Conservation (phyloP, 2,888 invertebrate species). For the Branchipolynoe longqiensis region DNA sequence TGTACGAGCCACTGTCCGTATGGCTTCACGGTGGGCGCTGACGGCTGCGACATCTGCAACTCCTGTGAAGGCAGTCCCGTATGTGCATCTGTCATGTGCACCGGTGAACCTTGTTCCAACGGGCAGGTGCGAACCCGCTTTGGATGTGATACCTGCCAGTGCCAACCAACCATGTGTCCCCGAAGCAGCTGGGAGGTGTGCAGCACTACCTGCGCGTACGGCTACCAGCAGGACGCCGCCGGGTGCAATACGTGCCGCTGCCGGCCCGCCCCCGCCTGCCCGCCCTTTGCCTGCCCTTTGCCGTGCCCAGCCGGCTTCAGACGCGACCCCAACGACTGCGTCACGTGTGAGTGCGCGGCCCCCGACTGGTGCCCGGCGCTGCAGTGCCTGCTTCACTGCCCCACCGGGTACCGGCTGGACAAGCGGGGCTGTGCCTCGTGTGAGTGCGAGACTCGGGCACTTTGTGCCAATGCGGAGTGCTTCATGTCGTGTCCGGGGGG, state of each 20-base stretch:
- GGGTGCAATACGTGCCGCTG: conserved; percentile 55
- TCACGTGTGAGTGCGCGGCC: conserved; percentile 28
- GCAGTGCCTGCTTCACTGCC: conserved; percentile 8
- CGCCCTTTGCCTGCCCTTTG: conserved; percentile 42
- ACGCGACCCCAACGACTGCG: conserved; percentile 50
- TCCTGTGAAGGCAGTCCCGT: background rate
- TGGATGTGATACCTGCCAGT: conserved; percentile 16
- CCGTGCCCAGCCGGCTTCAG: conserved; percentile 56
- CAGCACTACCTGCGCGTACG: background rate
- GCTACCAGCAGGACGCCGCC: conserved; percentile 55
- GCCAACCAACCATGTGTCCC: background rate
- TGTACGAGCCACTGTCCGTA: conserved; percentile 7
- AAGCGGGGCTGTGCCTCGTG: background rate
- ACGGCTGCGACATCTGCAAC: background rate
- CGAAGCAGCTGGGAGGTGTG: background rate
- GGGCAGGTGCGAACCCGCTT: background rate
- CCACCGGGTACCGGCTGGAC: background rate
- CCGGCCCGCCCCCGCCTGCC: background rate
- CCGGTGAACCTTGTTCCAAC: background rate
- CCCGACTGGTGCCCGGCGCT: background rate
- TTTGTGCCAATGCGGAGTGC: conserved; percentile 14
- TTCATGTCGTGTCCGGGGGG: conserved; percentile 50
- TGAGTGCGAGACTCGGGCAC: background rate
- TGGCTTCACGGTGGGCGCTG: background rate
- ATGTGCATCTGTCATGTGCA: background rate